These are phyloP conservation scores for Forbesichthys agassizii DNA, from an alignment of 2,113 vertebrate genomes.

Conservation along the genomic window DNA sequence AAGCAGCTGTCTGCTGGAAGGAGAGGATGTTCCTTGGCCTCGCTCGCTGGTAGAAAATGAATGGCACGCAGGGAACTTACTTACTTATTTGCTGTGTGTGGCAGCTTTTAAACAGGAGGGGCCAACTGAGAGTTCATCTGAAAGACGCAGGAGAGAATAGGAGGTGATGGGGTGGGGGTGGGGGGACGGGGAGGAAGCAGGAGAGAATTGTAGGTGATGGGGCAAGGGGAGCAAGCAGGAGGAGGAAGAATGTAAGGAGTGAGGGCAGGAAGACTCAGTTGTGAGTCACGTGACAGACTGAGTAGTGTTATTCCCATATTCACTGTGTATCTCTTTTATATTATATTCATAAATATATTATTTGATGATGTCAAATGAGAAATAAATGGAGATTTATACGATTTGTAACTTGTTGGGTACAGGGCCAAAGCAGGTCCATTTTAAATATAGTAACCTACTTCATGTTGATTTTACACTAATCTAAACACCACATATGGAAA, in stretches of 20 bases:
- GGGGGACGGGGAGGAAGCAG: background rate
- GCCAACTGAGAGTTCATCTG: slow-evolving; percentile 35
- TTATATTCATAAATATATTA: no score
- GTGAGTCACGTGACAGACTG: background rate
- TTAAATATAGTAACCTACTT: no score
- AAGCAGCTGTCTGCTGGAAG: slow-evolving; percentile 30
- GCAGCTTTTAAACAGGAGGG: slow-evolving; percentile 39
- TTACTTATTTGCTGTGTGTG: slow-evolving; percentile 26
- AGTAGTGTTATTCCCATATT: no score
- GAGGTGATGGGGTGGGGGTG: background rate
- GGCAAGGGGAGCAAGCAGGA: background rate
- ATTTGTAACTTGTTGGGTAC: no score
- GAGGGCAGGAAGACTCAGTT: background rate
- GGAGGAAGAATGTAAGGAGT: background rate
- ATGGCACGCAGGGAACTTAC: background rate
- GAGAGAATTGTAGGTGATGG: background rate
- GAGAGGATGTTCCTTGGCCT: slow-evolving; percentile 15
- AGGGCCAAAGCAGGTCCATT: no score
- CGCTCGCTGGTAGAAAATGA: slow-evolving; percentile 17
- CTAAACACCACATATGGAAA: no score
- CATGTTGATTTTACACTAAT: no score
- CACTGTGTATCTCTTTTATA: no score
- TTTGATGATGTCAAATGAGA: no score
- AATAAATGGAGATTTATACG: no score
- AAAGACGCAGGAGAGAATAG: background rate